Conservation (phyloP, 2,113 vertebrate genomes). For the Ornithorhynchus anatinus region DNA sequence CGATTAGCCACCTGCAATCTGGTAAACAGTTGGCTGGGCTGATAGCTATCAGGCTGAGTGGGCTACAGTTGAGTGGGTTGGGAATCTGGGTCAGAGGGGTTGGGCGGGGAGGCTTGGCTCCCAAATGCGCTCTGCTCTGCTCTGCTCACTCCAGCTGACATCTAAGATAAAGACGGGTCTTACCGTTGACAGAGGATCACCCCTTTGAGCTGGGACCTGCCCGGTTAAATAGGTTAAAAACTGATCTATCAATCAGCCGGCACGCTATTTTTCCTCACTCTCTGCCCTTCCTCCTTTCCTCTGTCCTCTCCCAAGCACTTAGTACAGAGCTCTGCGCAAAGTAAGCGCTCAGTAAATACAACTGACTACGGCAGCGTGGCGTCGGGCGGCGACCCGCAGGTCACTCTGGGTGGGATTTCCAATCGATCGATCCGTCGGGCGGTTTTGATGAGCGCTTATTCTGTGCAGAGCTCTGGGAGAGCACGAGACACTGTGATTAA, state of each 20-base stretch:
- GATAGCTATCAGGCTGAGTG: not conserved
- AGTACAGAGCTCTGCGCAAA: too few species aligned
- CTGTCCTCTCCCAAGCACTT: not conserved
- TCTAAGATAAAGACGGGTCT: not conserved
- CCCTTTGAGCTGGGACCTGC: not conserved
- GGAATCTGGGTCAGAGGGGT: not conserved
- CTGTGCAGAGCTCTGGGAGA: too few species aligned
- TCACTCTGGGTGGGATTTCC: too few species aligned
- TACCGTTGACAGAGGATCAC: not conserved
- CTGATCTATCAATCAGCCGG: too few species aligned
- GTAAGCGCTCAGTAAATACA: too few species aligned
- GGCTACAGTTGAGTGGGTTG: not conserved
- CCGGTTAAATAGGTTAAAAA: not conserved
- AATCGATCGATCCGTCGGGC: too few species aligned
- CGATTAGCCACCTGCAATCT: slow-evolving; percentile 12
- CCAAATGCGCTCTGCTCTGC: not conserved
- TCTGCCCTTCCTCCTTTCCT: not conserved
- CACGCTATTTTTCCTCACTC: not conserved
- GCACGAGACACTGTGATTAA: too few species aligned
- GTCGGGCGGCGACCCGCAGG: too few species aligned
- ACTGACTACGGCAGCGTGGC: too few species aligned
- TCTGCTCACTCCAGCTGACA: not conserved
- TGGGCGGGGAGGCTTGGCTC: not conserved
- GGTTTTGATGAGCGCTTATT: too few species aligned
- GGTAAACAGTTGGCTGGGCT: not conserved